A percentile compares a stretch with the other conserved stretches of the same genome.
phyloP scores from a whole-genome alignment of 2,888 invertebrate genomes.

The Galeruca laticollis region DNA sequence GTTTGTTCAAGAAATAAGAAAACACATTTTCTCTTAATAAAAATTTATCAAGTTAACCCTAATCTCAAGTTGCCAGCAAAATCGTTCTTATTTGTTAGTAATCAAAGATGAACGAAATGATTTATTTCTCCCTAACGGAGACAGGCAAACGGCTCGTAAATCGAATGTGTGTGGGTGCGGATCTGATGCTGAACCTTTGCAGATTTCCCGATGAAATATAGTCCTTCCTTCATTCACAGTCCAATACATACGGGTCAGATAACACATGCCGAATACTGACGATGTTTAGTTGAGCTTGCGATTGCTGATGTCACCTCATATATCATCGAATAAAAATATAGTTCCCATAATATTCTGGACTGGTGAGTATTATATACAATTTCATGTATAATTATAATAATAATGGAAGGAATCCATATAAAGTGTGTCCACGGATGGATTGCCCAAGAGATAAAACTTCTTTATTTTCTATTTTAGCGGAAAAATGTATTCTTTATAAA shows the following conservation, averaged over 20 bases:
- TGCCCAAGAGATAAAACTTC: too few species aligned
- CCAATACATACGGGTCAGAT: constrained; percentile 25
- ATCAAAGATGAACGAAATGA: constrained; percentile 41
- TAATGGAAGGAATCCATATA: too few species aligned
- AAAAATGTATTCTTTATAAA: too few species aligned
- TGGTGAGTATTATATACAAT: too few species aligned
- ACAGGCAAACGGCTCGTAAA: constrained; percentile 58
- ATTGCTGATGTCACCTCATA: constrained; percentile 4
- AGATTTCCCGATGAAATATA: constrained; percentile 64
- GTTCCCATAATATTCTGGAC: not conserved
- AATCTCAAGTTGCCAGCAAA: not conserved
- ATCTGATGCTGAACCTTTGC: constrained; percentile 63
- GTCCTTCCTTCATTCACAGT: constrained; percentile 61
- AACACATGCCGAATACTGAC: constrained; percentile 14
- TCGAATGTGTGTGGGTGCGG: constrained; percentile 55
- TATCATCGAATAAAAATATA: constrained; percentile 6
- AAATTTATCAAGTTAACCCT: too few species aligned
- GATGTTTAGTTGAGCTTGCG: constrained; percentile 10
- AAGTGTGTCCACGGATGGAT: too few species aligned
- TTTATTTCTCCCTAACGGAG: constrained; percentile 50
- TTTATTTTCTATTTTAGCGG: too few species aligned
- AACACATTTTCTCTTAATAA: too few species aligned
- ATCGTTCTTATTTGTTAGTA: not conserved
- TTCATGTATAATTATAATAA: too few species aligned
- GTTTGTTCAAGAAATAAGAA: too few species aligned